These are phyloP conservation scores for Erythrocebus patas DNA, from an alignment of 2,113 vertebrate genomes.

Conservation along the genomic window DNA sequence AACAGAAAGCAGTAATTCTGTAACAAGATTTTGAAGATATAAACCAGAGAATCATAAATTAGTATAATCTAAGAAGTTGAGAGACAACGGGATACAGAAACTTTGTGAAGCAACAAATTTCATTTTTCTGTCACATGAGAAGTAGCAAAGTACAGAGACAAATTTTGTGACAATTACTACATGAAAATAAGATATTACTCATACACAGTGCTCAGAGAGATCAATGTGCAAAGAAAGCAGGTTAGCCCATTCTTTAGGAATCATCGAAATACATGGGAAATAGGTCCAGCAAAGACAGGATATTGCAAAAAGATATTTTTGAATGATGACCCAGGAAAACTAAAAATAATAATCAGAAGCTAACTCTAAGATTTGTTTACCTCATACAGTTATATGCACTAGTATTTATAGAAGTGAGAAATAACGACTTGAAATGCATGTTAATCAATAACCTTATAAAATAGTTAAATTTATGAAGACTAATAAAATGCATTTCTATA, in stretches of 20 bases:
- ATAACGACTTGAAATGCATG: background rate
- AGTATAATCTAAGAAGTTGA: background rate
- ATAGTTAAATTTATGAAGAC: background rate
- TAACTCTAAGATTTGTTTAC: background rate
- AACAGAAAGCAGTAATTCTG: background rate
- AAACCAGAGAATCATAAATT: background rate
- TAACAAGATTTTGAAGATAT: background rate
- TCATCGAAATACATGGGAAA: background rate
- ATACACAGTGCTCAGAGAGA: background rate
- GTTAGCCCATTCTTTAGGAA: rapidly evolving
- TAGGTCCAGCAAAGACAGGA: rapidly evolving
- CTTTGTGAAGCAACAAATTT: background rate
- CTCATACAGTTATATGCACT: background rate
- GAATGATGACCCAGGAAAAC: background rate
- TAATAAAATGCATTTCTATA: background rate
- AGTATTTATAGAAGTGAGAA: background rate
- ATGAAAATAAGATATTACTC: background rate
- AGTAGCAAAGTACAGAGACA: background rate
- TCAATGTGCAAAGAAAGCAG: background rate
- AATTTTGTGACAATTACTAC: background rate
- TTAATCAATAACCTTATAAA: background rate
- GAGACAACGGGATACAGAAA: background rate
- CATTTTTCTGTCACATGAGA: background rate
- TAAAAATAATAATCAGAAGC: background rate
- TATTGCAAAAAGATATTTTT: background rate